Evolutionary conservation across 1,140 invertebrate species (phyloP).

Genomic region (Pantala flavescens): DNA sequence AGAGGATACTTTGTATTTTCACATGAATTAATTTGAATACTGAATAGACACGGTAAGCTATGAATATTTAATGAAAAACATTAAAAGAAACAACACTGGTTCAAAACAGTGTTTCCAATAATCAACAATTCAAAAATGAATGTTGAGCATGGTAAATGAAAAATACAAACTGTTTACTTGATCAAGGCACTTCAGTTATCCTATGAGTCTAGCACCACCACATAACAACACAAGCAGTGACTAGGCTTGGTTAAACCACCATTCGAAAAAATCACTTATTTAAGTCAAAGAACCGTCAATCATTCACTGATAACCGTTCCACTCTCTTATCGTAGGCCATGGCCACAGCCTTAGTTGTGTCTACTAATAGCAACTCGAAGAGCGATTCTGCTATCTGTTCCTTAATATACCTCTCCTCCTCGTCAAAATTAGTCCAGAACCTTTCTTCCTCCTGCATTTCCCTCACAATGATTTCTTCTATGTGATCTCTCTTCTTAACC

Average conservation of each 20-base stretch:
- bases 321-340: not conserved
- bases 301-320: not conserved
- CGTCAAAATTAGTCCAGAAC: constrained; percentile 59
- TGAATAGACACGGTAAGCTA: not conserved
- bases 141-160: not conserved
- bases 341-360: constrained; percentile 42
- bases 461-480: constrained; percentile 56
- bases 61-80: not conserved
- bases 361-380: constrained; percentile 47
- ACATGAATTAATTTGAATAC: not conserved
- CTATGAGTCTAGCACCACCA: not conserved
- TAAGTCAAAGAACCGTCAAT: not conserved
- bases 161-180: not conserved
- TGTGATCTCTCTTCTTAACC: constrained; percentile 56
- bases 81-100: not conserved
- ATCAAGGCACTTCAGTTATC: not conserved
- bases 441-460: constrained; percentile 59
- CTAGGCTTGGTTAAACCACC: not conserved
- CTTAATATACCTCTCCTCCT: constrained; percentile 57
- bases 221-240: not conserved
- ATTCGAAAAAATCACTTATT: not conserved
- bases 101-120: not conserved
- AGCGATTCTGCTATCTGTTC: constrained; percentile 52
- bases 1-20: not conserved
- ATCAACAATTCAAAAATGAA: not conserved